Conservation (phyloP, 2,113 vertebrate genomes). For the Lamprologus callipterus region DNA sequence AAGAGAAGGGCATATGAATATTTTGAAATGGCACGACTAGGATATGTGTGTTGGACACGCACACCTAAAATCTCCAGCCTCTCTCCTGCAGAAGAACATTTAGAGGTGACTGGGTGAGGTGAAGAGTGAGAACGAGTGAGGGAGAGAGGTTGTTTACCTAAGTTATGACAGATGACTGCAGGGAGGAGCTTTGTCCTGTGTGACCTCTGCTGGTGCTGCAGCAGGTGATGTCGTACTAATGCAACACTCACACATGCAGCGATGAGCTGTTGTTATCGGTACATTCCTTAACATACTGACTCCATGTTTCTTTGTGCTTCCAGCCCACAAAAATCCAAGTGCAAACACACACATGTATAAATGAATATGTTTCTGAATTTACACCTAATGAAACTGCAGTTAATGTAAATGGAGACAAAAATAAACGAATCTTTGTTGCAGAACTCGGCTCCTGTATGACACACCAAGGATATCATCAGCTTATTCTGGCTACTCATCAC, state of each 20-base stretch:
- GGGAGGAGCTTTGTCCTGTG: slow-evolving; percentile 32
- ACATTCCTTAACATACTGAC: neutral
- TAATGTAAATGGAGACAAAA: neutral
- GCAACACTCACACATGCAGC: neutral
- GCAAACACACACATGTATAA: neutral
- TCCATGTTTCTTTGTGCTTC: neutral
- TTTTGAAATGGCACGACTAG: neutral
- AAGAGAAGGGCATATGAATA: neutral
- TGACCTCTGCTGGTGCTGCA: slow-evolving; percentile 49
- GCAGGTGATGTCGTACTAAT: slow-evolving; percentile 29
- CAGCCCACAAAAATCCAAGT: neutral
- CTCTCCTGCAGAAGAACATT: slow-evolving; percentile 3
- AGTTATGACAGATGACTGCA: slow-evolving; percentile 48
- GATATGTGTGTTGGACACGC: neutral
- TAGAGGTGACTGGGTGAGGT: neutral
- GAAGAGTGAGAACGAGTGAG: neutral
- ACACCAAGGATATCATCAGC: neutral
- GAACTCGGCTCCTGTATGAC: neutral
- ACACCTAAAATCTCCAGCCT: slow-evolving; percentile 3
- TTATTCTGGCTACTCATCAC: neutral
- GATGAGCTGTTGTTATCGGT: neutral
- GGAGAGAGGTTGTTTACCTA: slow-evolving; percentile 3
- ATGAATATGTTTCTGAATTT: neutral
- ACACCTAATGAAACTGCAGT: neutral
- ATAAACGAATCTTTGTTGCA: neutral